Evolutionary conservation across 1,140 invertebrate genomes (phyloP).

Genomic region (Thrips palmi): DNA sequence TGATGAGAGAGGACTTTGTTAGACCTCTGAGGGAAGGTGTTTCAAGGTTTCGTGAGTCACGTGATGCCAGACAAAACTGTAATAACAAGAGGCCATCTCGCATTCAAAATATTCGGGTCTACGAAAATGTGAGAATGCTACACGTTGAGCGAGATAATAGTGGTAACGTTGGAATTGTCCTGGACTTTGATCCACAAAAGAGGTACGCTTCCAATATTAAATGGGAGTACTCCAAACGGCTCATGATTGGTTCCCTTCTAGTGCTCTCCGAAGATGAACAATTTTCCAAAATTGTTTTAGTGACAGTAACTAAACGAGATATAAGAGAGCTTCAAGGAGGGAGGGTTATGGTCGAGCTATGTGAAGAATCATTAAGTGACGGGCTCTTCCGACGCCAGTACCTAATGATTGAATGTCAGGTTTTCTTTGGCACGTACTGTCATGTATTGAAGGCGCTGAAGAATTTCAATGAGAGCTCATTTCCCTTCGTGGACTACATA

Average conservation of each 20-base stretch:
- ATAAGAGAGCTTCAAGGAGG: conserved; percentile 24
- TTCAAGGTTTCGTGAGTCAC: neutral
- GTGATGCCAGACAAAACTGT: conserved; percentile 10
- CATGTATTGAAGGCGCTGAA: conserved; percentile 39
- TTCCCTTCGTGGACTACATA: conserved; percentile 45
- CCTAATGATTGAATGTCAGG: conserved; percentile 42
- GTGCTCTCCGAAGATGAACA: conserved; percentile 46
- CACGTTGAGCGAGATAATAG: too few relatives aligned
- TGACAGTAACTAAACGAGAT: conserved; percentile 38
- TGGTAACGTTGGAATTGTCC: too few relatives aligned
- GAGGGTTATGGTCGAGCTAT: conserved; percentile 28
- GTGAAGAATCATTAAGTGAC: conserved; percentile 20
- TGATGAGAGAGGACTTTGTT: conserved; percentile 30
- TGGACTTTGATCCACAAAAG: too few relatives aligned
- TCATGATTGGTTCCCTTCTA: conserved; percentile 54
- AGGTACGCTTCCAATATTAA: too few relatives aligned
- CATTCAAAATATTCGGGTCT: too few relatives aligned
- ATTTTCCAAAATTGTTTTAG: conserved; percentile 51
- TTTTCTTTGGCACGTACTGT: conserved; percentile 49
- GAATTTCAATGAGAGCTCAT: conserved; percentile 26
- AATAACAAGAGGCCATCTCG: too few relatives aligned
- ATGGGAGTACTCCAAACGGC: conserved; percentile 29
- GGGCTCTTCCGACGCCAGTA: conserved; percentile 24
- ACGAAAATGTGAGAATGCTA: too few relatives aligned
- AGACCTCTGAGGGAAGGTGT: conserved; percentile 25